Base-by-base conservation (phyloP, 1,140 invertebrate species). In the Heliconius himera region DNA sequence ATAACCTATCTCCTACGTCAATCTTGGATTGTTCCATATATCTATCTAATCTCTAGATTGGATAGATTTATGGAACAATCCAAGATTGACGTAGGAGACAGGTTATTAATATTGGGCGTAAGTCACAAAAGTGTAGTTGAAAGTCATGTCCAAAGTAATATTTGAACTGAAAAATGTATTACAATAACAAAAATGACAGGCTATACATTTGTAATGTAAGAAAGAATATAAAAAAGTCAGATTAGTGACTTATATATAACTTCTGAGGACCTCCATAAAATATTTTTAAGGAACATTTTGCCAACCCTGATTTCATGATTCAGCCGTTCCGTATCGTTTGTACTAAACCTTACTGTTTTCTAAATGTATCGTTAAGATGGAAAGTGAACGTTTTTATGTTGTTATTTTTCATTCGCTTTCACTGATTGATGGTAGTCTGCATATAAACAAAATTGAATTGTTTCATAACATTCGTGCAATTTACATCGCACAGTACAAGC, bases 301-400 rank as follows among this genome's bases (percentile, higher is more conserved):
- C 22, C 74, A 80, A 76, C 78, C 78, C 78, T 80, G 70, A 41
- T 20, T 56, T 38, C 20, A 20, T 33, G 18, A 70, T 72, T 49
- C 29, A 72, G 26, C 46, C 71, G 73, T 79, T 79, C 73, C 78
- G 73, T 74, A 71, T 70, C 41, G 71, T 75, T 71, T 70, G 66
- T 71, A 74, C 56, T 51, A 79, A 79, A 76, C 60, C 75, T 76
- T 80, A 72, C 78, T 60, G 75, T 82, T 80, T 82, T 82, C 77
- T 78, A 80, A 77, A 79, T 29, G 38, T 82, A 76, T 77, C 73
- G 80, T 79, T 73, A 74, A 83, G 78, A 77, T 75, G 75, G 82
- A 83, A 83, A 83, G 82, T 79, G 66, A 77, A 66, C 60, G 74
- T 60, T 81, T 70, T 38, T 75, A 66, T 75, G 71, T 74, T 49